Evolutionary conservation across 2,888 invertebrate genomes (phyloP), one percentile per base, ranked within the genome.

Genomic region (Thymelicus lineola): DNA sequence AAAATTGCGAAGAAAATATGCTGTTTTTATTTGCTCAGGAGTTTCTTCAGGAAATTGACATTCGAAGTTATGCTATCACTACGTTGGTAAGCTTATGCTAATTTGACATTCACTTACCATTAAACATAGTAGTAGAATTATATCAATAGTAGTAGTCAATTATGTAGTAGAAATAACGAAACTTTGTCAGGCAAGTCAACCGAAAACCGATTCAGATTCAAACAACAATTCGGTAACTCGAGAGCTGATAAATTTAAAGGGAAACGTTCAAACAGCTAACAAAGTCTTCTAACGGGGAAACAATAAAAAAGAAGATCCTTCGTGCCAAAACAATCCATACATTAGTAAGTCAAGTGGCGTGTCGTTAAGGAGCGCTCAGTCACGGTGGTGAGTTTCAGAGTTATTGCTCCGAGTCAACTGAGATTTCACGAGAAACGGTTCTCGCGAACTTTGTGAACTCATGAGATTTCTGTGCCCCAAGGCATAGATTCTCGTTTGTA

Each of bases 321-420:
- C 63, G 55, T 46, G 66, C 66, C 63, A 64, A 70, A 70, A 70
- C 69, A 70, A 70, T 70, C 59, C 69, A 70, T 70, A 70, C 59
- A 70, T 70, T 70, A 70, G 69, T 42, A 50, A 70, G 69, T 70
- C 69, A 70, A 70, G 69, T 70, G 45, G 63, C 69, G 69, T 64
- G 53, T 64, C 69, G 59, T 69, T 69, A 83, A 85, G 76, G 74
- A 74, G 82, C 76, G 81, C 77, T 81, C 75, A 82, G 88, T 87
- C 87, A 88, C 84, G 86, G 81, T 76, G 78, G 74, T 71, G 85
- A 80, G 76, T 80, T 76, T 72, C 78, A 82, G 84, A 88, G 82
- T 85, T 89, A 88, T 87, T 75, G 86, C 83, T 17, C 17, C 35
- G 59, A 62, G 68, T 62, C 68, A 62, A 62, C 68, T 62, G 62